Conservation (phyloP, 2,797 vertebrate species). For the Phalanger gymnotis region DNA sequence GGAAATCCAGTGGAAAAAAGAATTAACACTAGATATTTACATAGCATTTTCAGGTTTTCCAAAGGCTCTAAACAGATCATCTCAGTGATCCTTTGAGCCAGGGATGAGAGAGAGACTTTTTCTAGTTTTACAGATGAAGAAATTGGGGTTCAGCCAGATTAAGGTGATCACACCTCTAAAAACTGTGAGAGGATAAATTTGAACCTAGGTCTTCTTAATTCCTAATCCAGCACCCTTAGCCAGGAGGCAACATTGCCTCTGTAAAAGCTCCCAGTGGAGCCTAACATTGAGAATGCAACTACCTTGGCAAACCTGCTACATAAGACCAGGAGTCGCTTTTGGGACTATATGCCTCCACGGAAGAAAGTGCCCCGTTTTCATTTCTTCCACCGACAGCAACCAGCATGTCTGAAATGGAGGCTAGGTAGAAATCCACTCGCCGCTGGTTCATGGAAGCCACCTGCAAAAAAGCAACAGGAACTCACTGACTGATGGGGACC, state of each 20-base stretch:
- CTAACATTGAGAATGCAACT: background rate
- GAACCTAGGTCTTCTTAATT: background rate
- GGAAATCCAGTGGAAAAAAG: background rate
- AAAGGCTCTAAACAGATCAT: background rate
- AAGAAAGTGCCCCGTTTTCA: conserved; percentile 91
- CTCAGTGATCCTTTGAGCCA: background rate
- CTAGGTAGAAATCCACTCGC: conserved; percentile 95
- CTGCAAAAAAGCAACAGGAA: conserved; percentile 77
- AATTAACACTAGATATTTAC: background rate
- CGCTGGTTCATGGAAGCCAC: conserved; percentile 91
- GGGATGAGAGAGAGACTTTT: background rate
- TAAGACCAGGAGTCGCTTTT: conserved; percentile 94
- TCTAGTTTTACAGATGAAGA: background rate
- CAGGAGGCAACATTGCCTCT: background rate
- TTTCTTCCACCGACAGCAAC: conserved; percentile 96
- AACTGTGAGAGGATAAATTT: background rate
- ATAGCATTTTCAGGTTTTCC: background rate
- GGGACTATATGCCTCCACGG: conserved; percentile 93
- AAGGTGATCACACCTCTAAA: background rate
- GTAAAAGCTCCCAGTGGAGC: background rate
- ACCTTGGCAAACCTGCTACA: conserved; percentile 93
- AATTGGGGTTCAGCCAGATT: background rate
- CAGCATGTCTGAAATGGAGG: conserved; percentile 89
- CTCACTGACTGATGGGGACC: conserved; percentile 24
- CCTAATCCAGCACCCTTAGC: background rate